Evolutionary conservation across 2,113 vertebrate genomes (phyloP), one percentile per base, ranked within the genome.

Genomic region (Alces alces): DNA sequence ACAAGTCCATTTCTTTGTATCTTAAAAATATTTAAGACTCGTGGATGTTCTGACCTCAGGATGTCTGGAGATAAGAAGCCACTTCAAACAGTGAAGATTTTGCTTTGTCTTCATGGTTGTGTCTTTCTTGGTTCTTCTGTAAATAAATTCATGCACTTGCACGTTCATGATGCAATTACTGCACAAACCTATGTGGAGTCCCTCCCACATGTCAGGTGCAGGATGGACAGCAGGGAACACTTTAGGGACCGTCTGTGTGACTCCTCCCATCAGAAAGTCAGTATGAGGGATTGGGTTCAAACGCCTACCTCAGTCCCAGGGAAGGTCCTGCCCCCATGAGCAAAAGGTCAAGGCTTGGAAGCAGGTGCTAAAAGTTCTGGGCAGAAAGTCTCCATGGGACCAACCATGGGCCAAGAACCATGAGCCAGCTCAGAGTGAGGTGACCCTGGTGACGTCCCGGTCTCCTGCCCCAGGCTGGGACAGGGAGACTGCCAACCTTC

Each of bases 331-430:
- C 7, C 7, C 73, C 36, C n/a, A 7, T 6, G 7, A 45, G 23
- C 47, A 64, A 43, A 60, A 57, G 13, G n/a, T 50, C 30, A 43
- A 89, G 25, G 55, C 33, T 16, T n/a, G 25, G 23, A 27, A n/a
- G 27, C 25, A 45, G 4, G 57, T 39, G 25, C 30, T 61, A 16
- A 57, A 36, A 17, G 14, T 47, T 86, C 82, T 45, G 52, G 78
- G 58, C 61, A 36, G 11, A 21, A n/a, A 45, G 21, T 7, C 12
- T 57, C 58, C 19, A 10, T 3, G 4, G 30, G 47, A 36, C 28
- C 11, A 6, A 23, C 84, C 36, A 0, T 4, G 13, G 2, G 0
- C 6, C 80, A 13, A 23, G 78, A 39, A 28, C 27, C 1, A 10
- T 2, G 66, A 64, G 58, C 23, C 19, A 28, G 5, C 12, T 11